These are phyloP conservation scores for Bubo blakistoni DNA, from an alignment of 2,113 vertebrate species.

Conservation along the genomic window DNA sequence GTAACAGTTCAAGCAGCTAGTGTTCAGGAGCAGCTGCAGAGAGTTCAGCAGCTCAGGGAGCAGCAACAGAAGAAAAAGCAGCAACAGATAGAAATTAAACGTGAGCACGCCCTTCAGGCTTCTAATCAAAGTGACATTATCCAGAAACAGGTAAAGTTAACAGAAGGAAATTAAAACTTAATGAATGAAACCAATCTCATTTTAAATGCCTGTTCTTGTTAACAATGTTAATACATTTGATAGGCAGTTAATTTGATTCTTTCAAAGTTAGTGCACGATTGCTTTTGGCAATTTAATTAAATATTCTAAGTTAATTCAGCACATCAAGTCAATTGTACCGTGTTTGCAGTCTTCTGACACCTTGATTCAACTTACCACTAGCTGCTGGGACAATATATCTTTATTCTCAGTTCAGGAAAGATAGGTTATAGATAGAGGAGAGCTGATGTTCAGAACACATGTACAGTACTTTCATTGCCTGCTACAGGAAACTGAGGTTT, in stretches of 20 bases:
- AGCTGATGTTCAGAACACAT: background rate
- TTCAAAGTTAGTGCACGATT: background rate
- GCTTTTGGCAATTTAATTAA: slow-evolving; percentile 10
- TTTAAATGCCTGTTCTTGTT: slow-evolving; percentile 68
- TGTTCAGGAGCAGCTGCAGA: slow-evolving; percentile 91
- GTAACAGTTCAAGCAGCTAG: slow-evolving; percentile 90
- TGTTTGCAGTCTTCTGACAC: slow-evolving; percentile 14
- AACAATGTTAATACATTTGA: slow-evolving; percentile 58
- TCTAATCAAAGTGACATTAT: slow-evolving; percentile 89
- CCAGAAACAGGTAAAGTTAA: slow-evolving; percentile 89
- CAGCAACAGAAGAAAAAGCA: slow-evolving; percentile 93
- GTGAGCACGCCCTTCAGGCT: slow-evolving; percentile 85
- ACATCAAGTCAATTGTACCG: background rate
- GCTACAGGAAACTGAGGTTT: slow-evolving; percentile 18
- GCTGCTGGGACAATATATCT: slow-evolving; percentile 2
- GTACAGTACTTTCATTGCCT: background rate
- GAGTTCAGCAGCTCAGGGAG: slow-evolving; percentile 92
- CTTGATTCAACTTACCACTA: background rate
- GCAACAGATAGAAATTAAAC: slow-evolving; percentile 88
- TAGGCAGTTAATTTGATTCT: slow-evolving; percentile 38
- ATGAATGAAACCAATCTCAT: slow-evolving; percentile 22
- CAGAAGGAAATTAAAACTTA: slow-evolving; percentile 49
- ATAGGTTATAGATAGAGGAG: slow-evolving; percentile 10
- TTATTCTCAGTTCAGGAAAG: slow-evolving; percentile 19
- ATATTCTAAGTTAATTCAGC: background rate